Base-by-base conservation (phyloP, 2,113 vertebrate species). In the Chloroceryle aenea region DNA sequence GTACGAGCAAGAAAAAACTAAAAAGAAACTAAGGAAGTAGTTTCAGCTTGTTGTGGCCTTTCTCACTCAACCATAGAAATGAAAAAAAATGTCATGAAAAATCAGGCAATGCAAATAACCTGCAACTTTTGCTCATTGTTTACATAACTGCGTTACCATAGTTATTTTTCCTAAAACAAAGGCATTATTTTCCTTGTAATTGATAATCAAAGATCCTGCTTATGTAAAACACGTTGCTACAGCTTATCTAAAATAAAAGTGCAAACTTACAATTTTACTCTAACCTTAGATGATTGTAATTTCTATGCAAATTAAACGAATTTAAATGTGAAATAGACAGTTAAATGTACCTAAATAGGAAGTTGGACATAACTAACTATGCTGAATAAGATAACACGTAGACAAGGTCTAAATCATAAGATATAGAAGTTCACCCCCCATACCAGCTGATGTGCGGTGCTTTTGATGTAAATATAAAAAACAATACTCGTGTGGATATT, bases 291-390 rank as follows among this genome's bases (percentile, higher is more conserved):
- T 59, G 42, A 93, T 91, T 82, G 82, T 55, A 55, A 82, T 93
- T 94, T 85, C 26, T 58, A 83, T 71, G 82, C 59, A 93, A 95
- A 94, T 90, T 76, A 95, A 96, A 76, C 32, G 14, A 53, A 76
- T 80, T 90, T 62, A 86, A 94, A 94, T 50, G 52, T 59, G 71
- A 85, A 96, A 68, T 26, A 77, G 50, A 38, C 40, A 68, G 61
- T 87, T 18, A 93, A 92, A 91, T 77, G 14, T 80, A 87, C 83
- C 85, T 83, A 47, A 66, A 47, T 90, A 86, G 89, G 74, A 25
- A 96, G 21, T 29, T 95, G 85, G 87, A 90, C 55, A 62, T 82
- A 75, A 91, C 80, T 91, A 94, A 87, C 58, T 78, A 50, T 2
- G 4, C 30, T 71, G 59, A 40, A 40, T 40, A 40, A 40, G 38